Conservation (phyloP, 2,113 vertebrate species). For the Triplophysa tibetana region DNA sequence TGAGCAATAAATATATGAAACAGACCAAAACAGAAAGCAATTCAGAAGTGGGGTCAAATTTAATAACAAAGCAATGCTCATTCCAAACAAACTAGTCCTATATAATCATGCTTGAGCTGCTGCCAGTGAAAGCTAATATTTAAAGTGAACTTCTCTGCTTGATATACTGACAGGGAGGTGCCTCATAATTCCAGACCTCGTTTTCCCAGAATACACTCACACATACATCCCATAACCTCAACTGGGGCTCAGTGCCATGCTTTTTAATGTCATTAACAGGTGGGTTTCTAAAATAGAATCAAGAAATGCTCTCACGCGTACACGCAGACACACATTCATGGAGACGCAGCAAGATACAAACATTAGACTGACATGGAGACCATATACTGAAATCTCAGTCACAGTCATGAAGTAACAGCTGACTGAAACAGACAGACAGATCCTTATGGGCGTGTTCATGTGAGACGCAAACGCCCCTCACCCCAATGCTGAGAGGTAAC, state of each 20-base stretch:
- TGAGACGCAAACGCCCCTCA: slow-evolving; percentile 5
- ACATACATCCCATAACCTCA: slow-evolving; percentile 23
- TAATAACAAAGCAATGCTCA: background rate
- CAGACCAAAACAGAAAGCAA: too few species aligned
- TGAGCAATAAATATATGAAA: too few species aligned
- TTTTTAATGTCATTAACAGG: slow-evolving; percentile 78
- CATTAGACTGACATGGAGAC: slow-evolving; percentile 12
- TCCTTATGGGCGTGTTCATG: slow-evolving; percentile 12
- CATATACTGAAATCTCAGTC: slow-evolving; percentile 27
- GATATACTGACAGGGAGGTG: slow-evolving; percentile 6
- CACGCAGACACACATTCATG: slow-evolving; percentile 41
- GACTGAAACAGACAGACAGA: slow-evolving; percentile 23
- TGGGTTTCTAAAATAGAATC: slow-evolving; percentile 74
- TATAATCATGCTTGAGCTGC: slow-evolving; percentile 3
- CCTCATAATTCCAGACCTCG: background rate
- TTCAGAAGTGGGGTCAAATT: too few species aligned
- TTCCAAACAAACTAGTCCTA: background rate
- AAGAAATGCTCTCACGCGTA: slow-evolving; percentile 37
- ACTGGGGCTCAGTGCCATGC: slow-evolving; percentile 35
- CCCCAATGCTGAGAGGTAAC: background rate
- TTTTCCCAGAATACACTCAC: slow-evolving; percentile 24
- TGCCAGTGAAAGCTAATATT: background rate
- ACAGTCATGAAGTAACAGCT: slow-evolving; percentile 37
- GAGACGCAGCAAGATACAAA: slow-evolving; percentile 32
- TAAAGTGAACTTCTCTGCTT: slow-evolving; percentile 1